phyloP scores from a whole-genome alignment of 1,140 invertebrate genomes.

The Bombus haemorrhoidalis region DNA sequence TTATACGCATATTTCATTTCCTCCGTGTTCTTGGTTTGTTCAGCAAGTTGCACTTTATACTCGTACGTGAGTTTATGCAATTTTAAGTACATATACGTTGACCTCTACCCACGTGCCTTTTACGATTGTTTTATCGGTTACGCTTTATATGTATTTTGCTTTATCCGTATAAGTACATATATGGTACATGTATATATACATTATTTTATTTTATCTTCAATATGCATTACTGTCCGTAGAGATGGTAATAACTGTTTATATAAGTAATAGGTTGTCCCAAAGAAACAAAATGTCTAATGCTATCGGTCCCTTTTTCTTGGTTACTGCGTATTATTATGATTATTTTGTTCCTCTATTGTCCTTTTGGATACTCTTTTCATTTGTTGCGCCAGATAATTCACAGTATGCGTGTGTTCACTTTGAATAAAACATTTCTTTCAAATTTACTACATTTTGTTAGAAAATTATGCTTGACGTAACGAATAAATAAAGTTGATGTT shows the following conservation, averaged over 20 bases:
- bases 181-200: not conserved
- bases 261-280: not conserved
- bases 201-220: not conserved
- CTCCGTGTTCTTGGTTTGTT: conserved; percentile 32
- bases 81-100: not conserved
- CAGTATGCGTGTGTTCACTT: not conserved
- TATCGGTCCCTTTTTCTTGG: not conserved
- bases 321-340: not conserved
- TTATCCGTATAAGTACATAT: not conserved
- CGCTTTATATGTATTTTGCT: no score
- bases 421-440: not conserved
- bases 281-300: not conserved
- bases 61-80: conserved; percentile 4
- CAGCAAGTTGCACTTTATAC: conserved; percentile 24
- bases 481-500: not conserved
- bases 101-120: not conserved
- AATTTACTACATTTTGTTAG: not conserved
- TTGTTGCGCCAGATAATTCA: not conserved
- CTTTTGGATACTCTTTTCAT: not conserved
- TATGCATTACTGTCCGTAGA: not conserved
- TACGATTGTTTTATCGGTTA: no score
- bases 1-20: conserved; percentile 43
- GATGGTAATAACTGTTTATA: not conserved
- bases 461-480: not conserved
- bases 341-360: not conserved